A percentile compares a stretch with the other conserved stretches of the same genome.
These are phyloP conservation scores for Dreissena polymorpha DNA, from an alignment of 1,140 invertebrate species.

Conservation along the genomic window DNA sequence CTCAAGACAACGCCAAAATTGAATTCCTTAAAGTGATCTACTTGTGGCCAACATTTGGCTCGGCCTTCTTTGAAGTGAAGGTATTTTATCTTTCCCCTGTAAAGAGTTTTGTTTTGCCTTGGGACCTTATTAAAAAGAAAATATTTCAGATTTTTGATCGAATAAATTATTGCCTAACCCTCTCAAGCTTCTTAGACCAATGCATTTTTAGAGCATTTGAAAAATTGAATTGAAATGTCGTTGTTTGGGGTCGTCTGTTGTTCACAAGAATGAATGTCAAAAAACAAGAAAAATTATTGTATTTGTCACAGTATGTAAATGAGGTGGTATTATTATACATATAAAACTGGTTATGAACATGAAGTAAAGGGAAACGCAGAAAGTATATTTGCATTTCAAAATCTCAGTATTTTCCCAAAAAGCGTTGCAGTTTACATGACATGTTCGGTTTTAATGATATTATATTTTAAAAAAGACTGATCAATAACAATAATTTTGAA, in stretches of 20 bases:
- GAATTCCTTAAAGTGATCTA: constrained; percentile 99
- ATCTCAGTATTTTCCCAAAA: neutral
- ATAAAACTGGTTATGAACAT: too few species aligned
- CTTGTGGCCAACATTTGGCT: constrained; percentile 99
- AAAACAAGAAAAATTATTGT: too few species aligned
- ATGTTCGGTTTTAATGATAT: neutral
- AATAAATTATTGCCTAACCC: neutral
- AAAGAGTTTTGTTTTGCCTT: neutral
- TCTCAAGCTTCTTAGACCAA: neutral
- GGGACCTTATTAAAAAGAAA: neutral
- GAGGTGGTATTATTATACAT: too few species aligned
- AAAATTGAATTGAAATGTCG: neutral
- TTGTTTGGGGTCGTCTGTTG: neutral
- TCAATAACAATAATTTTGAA: neutral
- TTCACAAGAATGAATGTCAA: too few species aligned
- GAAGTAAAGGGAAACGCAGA: too few species aligned
- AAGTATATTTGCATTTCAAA: too few species aligned
- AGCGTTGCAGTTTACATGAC: neutral
- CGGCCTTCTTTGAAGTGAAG: constrained; percentile 99
- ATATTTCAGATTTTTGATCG: neutral
- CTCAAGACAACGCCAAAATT: constrained; percentile 97
- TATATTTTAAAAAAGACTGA: neutral
- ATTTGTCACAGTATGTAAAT: too few species aligned
- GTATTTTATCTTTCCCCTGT: constrained; percentile 65
- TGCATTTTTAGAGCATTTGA: neutral